Conservation (phyloP, 2,797 vertebrate genomes). For the Manis javanica region DNA sequence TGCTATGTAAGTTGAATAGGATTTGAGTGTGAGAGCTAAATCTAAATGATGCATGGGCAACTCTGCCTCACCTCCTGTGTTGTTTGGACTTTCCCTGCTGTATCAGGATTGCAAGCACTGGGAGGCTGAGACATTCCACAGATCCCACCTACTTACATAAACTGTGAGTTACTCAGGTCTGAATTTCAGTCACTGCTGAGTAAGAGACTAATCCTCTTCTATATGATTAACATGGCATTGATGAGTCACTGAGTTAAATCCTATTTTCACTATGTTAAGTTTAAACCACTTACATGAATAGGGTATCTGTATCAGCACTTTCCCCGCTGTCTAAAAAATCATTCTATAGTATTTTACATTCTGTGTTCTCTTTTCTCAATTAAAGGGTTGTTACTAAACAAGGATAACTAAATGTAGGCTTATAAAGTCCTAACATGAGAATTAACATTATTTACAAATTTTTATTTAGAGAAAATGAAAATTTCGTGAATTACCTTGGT, state of each 20-base stretch:
- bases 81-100: background rate
- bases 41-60: background rate
- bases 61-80: background rate
- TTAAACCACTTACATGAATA: constrained; percentile 71
- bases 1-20: background rate
- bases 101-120: background rate
- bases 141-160: background rate
- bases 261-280: constrained; percentile 65
- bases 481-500: constrained; percentile 61
- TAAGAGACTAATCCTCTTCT: background rate
- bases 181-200: background rate
- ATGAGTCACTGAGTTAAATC: constrained; percentile 51
- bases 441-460: constrained; percentile 36
- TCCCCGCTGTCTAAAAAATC: constrained; percentile 73
- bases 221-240: background rate
- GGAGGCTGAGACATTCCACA: background rate
- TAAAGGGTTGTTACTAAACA: background rate
- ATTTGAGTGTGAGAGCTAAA: background rate
- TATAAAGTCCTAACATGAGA: constrained; percentile 41
- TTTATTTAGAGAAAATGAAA: constrained; percentile 51
- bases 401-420: constrained; percentile 3
- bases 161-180: background rate
- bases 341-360: constrained; percentile 60
- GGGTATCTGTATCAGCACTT: constrained; percentile 19
- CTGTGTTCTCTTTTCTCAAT: background rate